Percentiles rank a stretch among this genome's conserved stretches.
Evolutionary conservation across 2,888 invertebrate species (phyloP).

Genomic region (Rhogogaster chlorosoma): DNA sequence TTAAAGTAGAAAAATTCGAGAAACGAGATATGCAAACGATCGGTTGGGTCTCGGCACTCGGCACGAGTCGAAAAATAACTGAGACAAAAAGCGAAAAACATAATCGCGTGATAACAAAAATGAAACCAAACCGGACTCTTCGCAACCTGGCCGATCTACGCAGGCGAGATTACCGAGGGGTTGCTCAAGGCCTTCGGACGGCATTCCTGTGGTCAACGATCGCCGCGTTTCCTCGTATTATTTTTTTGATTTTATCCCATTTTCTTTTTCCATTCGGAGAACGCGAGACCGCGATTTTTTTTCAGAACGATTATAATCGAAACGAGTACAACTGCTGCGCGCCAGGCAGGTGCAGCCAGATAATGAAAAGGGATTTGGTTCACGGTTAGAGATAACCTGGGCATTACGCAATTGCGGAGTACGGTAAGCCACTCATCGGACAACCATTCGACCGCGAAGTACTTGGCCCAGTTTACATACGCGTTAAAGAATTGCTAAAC

Average conservation of each 20-base stretch:
- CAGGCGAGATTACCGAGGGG: constrained; percentile 16
- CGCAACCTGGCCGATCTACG: not conserved
- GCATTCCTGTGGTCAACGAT: constrained; percentile 45
- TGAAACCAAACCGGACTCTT: constrained; percentile 35
- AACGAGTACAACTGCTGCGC: not conserved
- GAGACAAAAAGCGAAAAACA: not conserved
- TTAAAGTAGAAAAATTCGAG: too few relatives aligned
- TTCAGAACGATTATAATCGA: not conserved
- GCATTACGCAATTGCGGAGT: constrained; percentile 56
- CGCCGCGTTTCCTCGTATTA: constrained; percentile 10
- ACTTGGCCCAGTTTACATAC: constrained; percentile 74
- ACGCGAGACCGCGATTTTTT: not conserved
- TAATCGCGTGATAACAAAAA: not conserved
- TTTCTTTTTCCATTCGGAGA: not conserved
- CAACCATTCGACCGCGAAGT: constrained; percentile 68
- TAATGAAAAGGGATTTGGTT: constrained; percentile 42
- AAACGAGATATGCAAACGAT: too few relatives aligned
- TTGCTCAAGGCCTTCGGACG: constrained; percentile 40
- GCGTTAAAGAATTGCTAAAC: constrained; percentile 69
- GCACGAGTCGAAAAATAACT: not conserved
- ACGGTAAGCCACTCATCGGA: constrained; percentile 67
- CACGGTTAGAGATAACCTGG: constrained; percentile 31
- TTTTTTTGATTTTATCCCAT: not conserved
- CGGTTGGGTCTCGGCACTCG: not conserved
- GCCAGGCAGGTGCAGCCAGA: constrained; percentile 5